These are phyloP conservation scores for Solenopsis invicta DNA, from an alignment of 1,140 invertebrate species.

Conservation along the genomic window DNA sequence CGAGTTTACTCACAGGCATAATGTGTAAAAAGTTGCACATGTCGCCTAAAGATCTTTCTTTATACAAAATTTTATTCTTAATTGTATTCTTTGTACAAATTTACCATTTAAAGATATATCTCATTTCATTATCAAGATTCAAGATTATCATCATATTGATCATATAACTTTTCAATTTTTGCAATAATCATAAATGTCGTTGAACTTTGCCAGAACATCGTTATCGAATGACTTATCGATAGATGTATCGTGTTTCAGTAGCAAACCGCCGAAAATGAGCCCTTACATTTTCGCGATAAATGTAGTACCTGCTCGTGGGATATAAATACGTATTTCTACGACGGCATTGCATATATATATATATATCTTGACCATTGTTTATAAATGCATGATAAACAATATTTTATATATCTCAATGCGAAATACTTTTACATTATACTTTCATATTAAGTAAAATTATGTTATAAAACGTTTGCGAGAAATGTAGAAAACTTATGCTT, in stretches of 20 bases:
- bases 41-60: not conserved
- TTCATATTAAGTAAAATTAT: conserved; percentile 40
- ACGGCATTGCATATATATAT: conserved; percentile 63
- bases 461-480: conserved; percentile 4
- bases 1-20: not conserved
- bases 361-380: conserved; percentile 76
- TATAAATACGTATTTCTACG: conserved; percentile 66
- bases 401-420: conserved; percentile 64
- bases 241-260: conserved; percentile 64
- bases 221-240: conserved; percentile 52
- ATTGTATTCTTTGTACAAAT: conserved; percentile 20
- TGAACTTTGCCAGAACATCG: conserved; percentile 22
- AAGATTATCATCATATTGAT: conserved; percentile 13
- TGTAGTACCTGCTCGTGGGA: conserved; percentile 70
- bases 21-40: not conserved
- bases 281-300: conserved; percentile 74
- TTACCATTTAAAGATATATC: conserved; percentile 16
- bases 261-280: conserved; percentile 60
- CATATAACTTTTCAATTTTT: not conserved
- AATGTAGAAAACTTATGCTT: conserved; percentile 32
- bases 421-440: conserved; percentile 46
- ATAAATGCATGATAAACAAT: conserved; percentile 74
- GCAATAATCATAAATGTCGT: conserved; percentile 45
- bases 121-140: conserved; percentile 2
- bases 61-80: no score